A percentile compares a stretch with the other conserved stretches of the same genome.
Evolutionary conservation across 23 tunicate genomes (phyloP).

Genomic region (Styela clava): DNA sequence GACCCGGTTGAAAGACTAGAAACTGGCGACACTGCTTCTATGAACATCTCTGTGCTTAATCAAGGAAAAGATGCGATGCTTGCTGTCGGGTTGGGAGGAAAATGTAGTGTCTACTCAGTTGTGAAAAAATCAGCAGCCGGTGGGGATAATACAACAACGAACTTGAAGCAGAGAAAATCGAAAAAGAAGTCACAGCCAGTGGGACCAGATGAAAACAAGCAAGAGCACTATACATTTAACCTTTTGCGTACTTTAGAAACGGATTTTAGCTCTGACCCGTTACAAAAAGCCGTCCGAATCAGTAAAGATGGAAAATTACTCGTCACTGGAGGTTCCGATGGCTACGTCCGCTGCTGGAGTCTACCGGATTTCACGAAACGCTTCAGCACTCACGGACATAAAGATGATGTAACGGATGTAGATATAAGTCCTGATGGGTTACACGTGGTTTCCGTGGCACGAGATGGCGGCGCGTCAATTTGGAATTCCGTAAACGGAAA

Average conservation of each 20-base stretch:
- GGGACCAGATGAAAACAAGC: background rate
- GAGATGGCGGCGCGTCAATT: slow-evolving; percentile 62
- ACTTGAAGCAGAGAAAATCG: background rate
- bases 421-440: slow-evolving; percentile 60
- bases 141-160: background rate
- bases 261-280: slow-evolving; percentile 28
- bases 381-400: slow-evolving; percentile 53
- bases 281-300: slow-evolving; percentile 60
- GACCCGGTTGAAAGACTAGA: slow-evolving; percentile 59
- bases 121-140: background rate
- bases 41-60: slow-evolving; percentile 60
- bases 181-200: slow-evolving; percentile 2
- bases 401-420: slow-evolving; percentile 80
- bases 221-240: slow-evolving; percentile 1
- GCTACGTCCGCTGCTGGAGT: slow-evolving; percentile 66
- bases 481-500: slow-evolving; percentile 49
- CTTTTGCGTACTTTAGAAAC: slow-evolving; percentile 24
- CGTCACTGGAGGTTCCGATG: slow-evolving; percentile 74
- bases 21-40: slow-evolving; percentile 52
- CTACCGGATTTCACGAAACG: slow-evolving; percentile 28
- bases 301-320: slow-evolving; percentile 48
- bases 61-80: slow-evolving; percentile 1
- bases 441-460: slow-evolving; percentile 64
- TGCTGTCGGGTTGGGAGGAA: slow-evolving; percentile 43
- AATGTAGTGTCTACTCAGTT: slow-evolving; percentile 39